These are phyloP conservation scores for Megaceryle torquata DNA, from an alignment of 2,113 vertebrate species.

Conservation along the genomic window DNA sequence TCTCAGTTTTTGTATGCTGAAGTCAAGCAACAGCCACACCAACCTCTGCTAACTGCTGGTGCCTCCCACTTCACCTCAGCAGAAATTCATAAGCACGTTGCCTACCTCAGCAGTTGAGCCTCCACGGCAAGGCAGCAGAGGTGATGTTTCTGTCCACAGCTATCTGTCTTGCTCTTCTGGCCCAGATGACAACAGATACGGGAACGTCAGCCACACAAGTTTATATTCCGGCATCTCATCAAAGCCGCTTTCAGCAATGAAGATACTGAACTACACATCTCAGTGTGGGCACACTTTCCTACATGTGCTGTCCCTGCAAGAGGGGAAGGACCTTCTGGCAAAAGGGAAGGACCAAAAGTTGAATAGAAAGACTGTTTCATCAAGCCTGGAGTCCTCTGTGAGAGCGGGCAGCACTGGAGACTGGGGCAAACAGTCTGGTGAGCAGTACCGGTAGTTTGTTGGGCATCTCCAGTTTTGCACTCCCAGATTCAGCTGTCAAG, in stretches of 20 bases:
- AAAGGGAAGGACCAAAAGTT: background rate
- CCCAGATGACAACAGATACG: background rate
- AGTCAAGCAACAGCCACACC: background rate
- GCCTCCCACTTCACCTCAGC: background rate
- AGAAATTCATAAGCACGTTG: conserved; percentile 2
- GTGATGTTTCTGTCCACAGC: background rate
- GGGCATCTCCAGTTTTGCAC: background rate
- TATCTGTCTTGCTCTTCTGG: background rate
- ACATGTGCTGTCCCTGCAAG: background rate
- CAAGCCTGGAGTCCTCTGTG: background rate
- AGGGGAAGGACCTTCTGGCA: background rate
- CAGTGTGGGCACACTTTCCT: background rate
- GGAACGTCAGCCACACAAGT: background rate
- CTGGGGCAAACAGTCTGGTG: background rate
- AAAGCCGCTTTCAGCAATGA: background rate
- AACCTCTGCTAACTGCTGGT: background rate
- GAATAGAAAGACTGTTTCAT: background rate
- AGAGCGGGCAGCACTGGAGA: background rate
- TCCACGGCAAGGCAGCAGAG: background rate
- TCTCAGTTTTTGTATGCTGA: background rate
- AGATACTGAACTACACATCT: background rate
- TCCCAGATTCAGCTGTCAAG: background rate
- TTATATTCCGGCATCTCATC: background rate
- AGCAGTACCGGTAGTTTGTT: background rate
- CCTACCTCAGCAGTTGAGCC: background rate